Conservation (phyloP, 2,797 vertebrate genomes). For the Florisuga fusca region DNA sequence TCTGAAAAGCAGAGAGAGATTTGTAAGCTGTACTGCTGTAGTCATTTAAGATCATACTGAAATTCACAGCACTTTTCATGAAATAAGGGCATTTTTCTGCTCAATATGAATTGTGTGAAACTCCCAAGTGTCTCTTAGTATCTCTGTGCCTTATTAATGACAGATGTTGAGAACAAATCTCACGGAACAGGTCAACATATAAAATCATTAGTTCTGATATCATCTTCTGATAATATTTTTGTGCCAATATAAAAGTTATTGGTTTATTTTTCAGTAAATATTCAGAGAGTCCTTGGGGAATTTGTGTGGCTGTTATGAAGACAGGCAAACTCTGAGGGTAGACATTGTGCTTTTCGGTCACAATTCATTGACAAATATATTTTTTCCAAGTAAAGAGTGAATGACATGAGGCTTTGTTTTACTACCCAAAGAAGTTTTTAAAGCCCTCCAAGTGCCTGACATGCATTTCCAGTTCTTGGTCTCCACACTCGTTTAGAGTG, state of each 20-base stretch:
- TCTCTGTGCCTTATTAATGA: not conserved
- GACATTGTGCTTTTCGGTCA: not conserved
- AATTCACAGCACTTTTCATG: not conserved
- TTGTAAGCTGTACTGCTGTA: not conserved
- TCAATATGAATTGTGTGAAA: not conserved
- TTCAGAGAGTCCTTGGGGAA: not conserved
- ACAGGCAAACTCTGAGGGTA: not conserved
- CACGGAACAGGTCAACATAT: not conserved
- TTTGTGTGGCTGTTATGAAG: not conserved
- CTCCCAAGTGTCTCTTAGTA: not conserved
- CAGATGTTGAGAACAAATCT: not conserved
- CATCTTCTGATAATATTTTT: not conserved
- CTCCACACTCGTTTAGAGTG: not conserved
- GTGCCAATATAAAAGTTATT: not conserved
- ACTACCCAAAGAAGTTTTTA: not conserved
- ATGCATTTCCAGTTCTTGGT: not conserved
- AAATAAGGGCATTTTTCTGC: not conserved
- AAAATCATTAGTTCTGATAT: not conserved
- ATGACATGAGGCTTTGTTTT: not conserved
- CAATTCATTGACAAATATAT: not conserved
- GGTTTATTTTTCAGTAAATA: not conserved
- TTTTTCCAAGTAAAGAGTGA: not conserved
- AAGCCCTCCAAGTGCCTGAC: not conserved
- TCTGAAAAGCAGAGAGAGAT: not conserved
- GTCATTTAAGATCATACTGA: not conserved